phyloP scores from a whole-genome alignment of 1,140 invertebrate genomes.

The Phymastichus coffea region DNA sequence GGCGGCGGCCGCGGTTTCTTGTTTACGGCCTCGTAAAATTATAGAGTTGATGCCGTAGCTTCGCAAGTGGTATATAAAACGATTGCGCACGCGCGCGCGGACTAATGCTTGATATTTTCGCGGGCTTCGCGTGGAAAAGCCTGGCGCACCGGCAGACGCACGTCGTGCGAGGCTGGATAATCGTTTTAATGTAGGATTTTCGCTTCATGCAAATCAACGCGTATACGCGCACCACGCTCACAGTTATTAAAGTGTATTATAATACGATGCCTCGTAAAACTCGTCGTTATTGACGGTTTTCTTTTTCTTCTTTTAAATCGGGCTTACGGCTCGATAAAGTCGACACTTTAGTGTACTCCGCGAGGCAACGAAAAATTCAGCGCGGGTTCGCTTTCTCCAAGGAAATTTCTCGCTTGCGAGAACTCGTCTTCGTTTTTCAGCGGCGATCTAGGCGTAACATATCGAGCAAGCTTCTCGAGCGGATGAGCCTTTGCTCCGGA shows the following conservation, averaged over 20 bases:
- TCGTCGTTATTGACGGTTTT: neutral
- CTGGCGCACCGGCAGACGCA: no score
- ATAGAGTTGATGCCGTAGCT: conserved; percentile 17
- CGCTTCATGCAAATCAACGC: conserved; percentile 7
- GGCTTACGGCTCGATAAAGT: conserved; percentile 4
- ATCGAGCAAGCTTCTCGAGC: no score
- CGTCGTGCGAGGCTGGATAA: no score
- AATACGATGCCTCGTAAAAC: conserved; percentile 2
- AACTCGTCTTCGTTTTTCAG: no score
- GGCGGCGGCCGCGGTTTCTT: no score
- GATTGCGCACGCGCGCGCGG: neutral
- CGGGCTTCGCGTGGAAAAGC: neutral
- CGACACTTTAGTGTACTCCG: conserved; percentile 1
- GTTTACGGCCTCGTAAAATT: conserved; percentile 31
- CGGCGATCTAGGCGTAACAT: no score
- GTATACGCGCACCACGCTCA: neutral
- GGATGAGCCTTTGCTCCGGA: no score
- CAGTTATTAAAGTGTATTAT: conserved; percentile 7
- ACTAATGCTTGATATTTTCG: conserved; percentile 10
- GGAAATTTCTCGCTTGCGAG: no score
- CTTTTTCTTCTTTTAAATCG: conserved; percentile 12
- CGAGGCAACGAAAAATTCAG: no score
- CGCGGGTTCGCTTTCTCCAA: no score
- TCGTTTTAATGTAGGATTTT: conserved; percentile 7
- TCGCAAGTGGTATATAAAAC: conserved; percentile 22